A percentile compares a stretch with the other conserved stretches of the same genome.
phyloP scores from a whole-genome alignment of 1,140 invertebrate genomes.

The Wiebesia pumilae region DNA sequence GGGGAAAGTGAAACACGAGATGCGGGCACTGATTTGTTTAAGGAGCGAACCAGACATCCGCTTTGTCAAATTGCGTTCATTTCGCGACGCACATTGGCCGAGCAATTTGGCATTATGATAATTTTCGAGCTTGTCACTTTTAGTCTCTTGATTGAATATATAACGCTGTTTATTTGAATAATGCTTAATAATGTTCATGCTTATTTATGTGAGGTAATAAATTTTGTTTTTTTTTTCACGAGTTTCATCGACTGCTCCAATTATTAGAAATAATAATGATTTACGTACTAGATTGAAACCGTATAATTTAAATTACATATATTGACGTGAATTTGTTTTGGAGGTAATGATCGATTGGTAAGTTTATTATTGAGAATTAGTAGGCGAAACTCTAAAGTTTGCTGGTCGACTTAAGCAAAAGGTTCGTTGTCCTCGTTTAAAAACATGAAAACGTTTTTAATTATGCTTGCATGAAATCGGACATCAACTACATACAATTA shows the following conservation, averaged over 20 bases:
- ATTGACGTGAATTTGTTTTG: not conserved
- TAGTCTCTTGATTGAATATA: slow-evolving; percentile 47
- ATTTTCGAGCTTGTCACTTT: slow-evolving; percentile 65
- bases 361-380: too few relatives aligned
- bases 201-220: not conserved
- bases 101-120: slow-evolving; percentile 71
- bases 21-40: slow-evolving; percentile 75
- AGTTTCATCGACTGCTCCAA: not conserved
- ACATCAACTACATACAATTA: too few relatives aligned
- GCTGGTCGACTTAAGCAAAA: too few relatives aligned
- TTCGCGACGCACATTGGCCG: slow-evolving; percentile 60
- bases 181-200: not conserved
- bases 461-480: too few relatives aligned
- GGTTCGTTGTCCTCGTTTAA: too few relatives aligned
- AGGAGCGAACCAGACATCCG: slow-evolving; percentile 72
- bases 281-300: not conserved
- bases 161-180: slow-evolving; percentile 31
- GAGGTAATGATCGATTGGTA: not conserved
- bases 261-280: not conserved
- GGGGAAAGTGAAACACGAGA: slow-evolving; percentile 66
- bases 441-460: too few relatives aligned
- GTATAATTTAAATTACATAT: not conserved
- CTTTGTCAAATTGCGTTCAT: slow-evolving; percentile 70
- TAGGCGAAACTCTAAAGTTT: too few relatives aligned
- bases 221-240: not conserved